Base-by-base conservation (phyloP, 1,140 invertebrate genomes). In the Lethrus apterus region DNA sequence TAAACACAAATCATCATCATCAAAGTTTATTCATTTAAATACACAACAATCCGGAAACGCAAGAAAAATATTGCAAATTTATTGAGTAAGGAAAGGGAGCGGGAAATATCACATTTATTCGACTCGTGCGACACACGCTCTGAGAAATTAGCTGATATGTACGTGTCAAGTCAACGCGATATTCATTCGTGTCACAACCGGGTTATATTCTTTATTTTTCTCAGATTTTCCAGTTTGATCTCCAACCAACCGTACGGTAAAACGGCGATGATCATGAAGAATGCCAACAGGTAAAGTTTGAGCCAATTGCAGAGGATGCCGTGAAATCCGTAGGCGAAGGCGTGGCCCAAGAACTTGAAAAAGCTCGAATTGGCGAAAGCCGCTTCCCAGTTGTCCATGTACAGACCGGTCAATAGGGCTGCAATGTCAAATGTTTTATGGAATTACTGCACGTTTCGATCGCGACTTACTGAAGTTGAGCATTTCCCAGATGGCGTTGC, bases 401-500 rank as follows among this genome's bases (percentile, higher is more conserved):
- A 71, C 10, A 66, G 50, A 1, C 59, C 55, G 8, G 70, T 67
- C 21, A 72, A 38, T 32, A 72, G 52, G 21, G 68, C 71, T 73
- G 56, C 9, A 66, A 65, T 14, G 19, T 21, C 30, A 44, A 38
- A 3, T 3, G 11, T 3, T 20, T 29, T n/a, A 34, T 41, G n/a
- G 10, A 21, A 40, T 2, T 21, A 40, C 36, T 36, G n/a, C 17
- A 24, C 11, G 15, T 9, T 5, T 5, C 9, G 8, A 26, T 26
- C 24, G 24, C 13, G 2, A 33, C 64, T 61, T 59, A 67, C 64
- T 63, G 46, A 64, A 65, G 51, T 55, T 61, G n/a, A 84, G 63
- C 19, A 79, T 79, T 54, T 84, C 81, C 81, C 81, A 84, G 20
- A 83, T 75, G 7, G 80, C 78, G 32, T 81, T 80, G 56, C 81